These are phyloP conservation scores for Lepidocyrtoides sp. DNA, from an alignment of 2,888 invertebrate genomes.

Conservation along the genomic window DNA sequence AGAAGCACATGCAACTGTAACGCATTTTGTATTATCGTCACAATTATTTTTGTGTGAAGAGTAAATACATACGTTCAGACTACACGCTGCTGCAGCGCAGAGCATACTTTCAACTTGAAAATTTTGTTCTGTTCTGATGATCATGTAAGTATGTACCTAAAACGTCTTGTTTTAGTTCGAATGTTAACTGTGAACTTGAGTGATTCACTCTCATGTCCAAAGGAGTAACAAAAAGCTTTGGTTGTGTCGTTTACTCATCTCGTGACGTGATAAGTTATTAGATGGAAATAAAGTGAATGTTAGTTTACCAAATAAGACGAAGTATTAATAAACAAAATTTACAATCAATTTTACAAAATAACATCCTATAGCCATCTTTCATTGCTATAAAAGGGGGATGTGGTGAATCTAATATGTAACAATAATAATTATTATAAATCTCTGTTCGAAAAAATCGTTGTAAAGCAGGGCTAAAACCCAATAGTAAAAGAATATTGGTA, in stretches of 20 bases:
- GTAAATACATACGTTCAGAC: too few species aligned
- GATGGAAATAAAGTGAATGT: constrained; percentile 14
- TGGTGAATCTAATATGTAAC: too few species aligned
- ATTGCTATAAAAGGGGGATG: too few species aligned
- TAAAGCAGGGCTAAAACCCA: too few species aligned
- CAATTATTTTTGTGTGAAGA: not conserved
- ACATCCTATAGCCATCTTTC: too few species aligned
- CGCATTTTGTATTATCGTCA: not conserved
- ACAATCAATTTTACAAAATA: too few species aligned
- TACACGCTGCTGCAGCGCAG: too few species aligned
- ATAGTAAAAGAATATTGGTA: too few species aligned
- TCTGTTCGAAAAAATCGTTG: too few species aligned
- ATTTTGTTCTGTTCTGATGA: not conserved
- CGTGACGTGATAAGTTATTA: not conserved
- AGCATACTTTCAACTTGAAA: too few species aligned
- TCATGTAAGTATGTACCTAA: not conserved
- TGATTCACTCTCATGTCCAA: constrained; percentile 49
- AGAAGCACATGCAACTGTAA: not conserved
- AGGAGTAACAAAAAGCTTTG: not conserved
- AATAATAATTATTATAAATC: too few species aligned
- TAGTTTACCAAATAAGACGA: constrained; percentile 11
- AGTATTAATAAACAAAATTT: not conserved
- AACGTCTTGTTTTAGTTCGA: not conserved
- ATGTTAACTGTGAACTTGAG: constrained; percentile 59
- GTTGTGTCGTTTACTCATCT: constrained; percentile 34